Evolutionary conservation across 2,113 vertebrate species (phyloP).

Genomic region (Anseranas semipalmata): DNA sequence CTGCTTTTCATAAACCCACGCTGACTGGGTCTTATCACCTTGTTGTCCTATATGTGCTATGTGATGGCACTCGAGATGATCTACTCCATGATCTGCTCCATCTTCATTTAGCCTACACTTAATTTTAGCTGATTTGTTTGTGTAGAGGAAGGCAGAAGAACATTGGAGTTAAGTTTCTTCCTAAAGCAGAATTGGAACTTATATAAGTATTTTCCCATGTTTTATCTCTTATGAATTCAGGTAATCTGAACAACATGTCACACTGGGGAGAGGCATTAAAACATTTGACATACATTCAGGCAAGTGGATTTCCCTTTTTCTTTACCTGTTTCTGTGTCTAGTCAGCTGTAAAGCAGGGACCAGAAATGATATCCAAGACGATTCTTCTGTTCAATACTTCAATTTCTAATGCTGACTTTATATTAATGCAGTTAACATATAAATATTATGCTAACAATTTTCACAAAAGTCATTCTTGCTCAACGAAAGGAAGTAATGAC

Average conservation of each 20-base stretch:
- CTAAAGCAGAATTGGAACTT: neutral
- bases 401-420: neutral
- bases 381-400: neutral
- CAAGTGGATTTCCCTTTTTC: neutral
- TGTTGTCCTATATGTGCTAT: no score
- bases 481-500: neutral
- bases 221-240: neutral
- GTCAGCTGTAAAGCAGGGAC: neutral
- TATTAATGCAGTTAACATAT: neutral
- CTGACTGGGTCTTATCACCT: no score
- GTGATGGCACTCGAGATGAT: no score
- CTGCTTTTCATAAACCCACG: no score
- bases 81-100: no score
- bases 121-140: neutral
- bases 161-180: neutral
- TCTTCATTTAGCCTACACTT: neutral
- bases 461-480: neutral
- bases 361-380: neutral
- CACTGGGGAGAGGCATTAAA: neutral
- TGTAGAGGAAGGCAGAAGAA: neutral
- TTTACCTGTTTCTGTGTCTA: neutral
- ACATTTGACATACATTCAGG: neutral
- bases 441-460: constrained; percentile 1
- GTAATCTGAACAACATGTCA: neutral
- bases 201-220: neutral